These are phyloP conservation scores for Istiophorus platypterus DNA, from an alignment of 2,113 vertebrate species.

Conservation along the genomic window DNA sequence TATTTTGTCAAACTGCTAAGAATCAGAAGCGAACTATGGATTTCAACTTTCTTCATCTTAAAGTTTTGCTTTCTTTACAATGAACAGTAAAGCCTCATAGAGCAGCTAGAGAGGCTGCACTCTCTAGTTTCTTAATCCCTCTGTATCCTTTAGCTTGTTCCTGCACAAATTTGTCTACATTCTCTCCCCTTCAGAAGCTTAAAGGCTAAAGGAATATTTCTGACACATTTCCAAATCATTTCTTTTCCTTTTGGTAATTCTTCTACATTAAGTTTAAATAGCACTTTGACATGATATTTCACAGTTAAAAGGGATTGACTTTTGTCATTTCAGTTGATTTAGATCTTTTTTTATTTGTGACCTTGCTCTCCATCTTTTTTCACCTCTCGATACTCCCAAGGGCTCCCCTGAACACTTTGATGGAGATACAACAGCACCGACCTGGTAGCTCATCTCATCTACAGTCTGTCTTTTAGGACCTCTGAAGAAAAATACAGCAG, in stretches of 20 bases:
- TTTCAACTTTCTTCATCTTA: too few relatives aligned
- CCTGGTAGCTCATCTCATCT: conserved; percentile 12
- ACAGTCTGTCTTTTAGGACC: conserved; percentile 18
- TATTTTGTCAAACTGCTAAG: too few relatives aligned
- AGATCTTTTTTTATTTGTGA: neutral
- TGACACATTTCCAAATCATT: neutral
- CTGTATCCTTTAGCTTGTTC: neutral
- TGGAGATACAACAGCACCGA: conserved; percentile 7
- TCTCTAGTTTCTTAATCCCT: too few relatives aligned
- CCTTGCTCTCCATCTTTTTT: neutral
- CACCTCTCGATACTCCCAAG: neutral
- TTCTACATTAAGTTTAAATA: neutral
- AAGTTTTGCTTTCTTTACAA: too few relatives aligned
- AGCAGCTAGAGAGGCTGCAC: too few relatives aligned
- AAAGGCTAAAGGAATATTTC: neutral
- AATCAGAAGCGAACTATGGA: too few relatives aligned
- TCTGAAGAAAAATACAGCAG: conserved; percentile 19
- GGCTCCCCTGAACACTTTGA: conserved; percentile 8
- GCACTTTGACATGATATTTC: neutral
- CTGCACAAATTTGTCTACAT: neutral
- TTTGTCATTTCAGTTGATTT: neutral
- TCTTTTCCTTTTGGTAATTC: neutral
- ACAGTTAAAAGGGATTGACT: neutral
- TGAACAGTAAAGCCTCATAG: too few relatives aligned
- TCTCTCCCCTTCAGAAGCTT: neutral